phyloP scores from a whole-genome alignment of 92 coral and sea anemone genomes.

The Metridium senile region DNA sequence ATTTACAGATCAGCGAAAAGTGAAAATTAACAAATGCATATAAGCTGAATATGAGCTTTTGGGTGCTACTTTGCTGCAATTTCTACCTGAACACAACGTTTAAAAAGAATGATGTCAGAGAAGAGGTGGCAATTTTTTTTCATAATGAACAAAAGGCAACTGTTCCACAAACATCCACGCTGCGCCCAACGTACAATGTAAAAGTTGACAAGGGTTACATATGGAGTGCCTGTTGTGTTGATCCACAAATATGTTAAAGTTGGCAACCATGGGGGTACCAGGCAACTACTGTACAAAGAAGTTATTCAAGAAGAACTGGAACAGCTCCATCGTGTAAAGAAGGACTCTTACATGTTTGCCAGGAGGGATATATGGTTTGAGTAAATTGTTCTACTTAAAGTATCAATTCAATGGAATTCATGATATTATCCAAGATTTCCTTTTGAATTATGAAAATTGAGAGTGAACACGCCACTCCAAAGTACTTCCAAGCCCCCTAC shows the following conservation, averaged over 20 bases:
- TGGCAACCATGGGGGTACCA: not conserved
- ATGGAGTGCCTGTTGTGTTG: constrained; percentile 6
- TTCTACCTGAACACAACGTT: no score
- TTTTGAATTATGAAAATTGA: constrained; percentile 17
- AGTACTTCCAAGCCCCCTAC: constrained; percentile 18
- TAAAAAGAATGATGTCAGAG: no score
- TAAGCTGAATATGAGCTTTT: no score
- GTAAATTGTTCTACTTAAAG: not conserved
- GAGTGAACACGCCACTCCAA: constrained; percentile 19
- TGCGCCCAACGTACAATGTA: not conserved
- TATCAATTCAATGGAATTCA: constrained; percentile 15
- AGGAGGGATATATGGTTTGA: constrained; percentile 18
- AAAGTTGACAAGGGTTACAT: not conserved
- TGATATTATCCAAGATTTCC: not conserved
- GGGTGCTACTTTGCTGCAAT: no score
- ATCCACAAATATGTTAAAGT: not conserved
- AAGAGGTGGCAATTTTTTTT: no score
- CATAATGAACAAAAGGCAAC: no score
- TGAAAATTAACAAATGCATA: no score
- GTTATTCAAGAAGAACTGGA: not conserved
- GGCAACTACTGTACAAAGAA: not conserved
- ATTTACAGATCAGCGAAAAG: no score
- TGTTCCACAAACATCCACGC: no score
- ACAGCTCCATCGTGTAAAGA: not conserved
- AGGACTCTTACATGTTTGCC: constrained; percentile 14